phyloP scores from a whole-genome alignment of 2,797 vertebrate species.

The Lepilemur septentrionalis region DNA sequence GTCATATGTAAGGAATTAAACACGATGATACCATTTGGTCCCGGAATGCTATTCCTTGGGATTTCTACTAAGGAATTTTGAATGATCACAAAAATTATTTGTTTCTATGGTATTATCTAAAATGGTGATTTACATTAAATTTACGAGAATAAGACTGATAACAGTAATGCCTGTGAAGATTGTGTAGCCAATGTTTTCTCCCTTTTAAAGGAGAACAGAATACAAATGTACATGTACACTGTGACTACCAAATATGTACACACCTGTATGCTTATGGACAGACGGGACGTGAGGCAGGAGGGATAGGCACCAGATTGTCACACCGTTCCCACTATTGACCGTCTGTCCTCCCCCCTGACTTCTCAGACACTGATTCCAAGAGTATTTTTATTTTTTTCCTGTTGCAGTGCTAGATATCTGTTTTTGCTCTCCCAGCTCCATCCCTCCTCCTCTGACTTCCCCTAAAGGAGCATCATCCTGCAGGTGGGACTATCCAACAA shows the following conservation, averaged over 20 bases:
- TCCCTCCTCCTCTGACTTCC: not conserved
- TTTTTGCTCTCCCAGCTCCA: no score
- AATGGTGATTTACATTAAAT: not conserved
- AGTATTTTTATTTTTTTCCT: not conserved
- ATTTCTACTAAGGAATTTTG: not conserved
- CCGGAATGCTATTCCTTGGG: not conserved
- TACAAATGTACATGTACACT: not conserved
- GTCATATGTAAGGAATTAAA: not conserved
- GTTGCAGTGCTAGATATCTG: not conserved
- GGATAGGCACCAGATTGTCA: no score
- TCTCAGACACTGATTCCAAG: not conserved
- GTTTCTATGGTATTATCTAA: not conserved
- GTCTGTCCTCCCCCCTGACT: not conserved
- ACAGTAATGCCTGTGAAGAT: not conserved
- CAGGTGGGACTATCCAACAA: not conserved
- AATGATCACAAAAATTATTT: not conserved
- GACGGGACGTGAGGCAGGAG: not conserved
- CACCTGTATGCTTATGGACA: not conserved
- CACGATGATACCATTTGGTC: not conserved
- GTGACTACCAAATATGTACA: not conserved
- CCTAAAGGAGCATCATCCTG: not conserved
- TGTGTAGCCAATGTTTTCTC: not conserved
- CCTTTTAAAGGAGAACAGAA: not conserved
- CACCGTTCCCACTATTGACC: no score
- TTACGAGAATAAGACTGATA: not conserved